phyloP scores from a whole-genome alignment of 2,797 vertebrate species.

The Anisognathus igniventris region DNA sequence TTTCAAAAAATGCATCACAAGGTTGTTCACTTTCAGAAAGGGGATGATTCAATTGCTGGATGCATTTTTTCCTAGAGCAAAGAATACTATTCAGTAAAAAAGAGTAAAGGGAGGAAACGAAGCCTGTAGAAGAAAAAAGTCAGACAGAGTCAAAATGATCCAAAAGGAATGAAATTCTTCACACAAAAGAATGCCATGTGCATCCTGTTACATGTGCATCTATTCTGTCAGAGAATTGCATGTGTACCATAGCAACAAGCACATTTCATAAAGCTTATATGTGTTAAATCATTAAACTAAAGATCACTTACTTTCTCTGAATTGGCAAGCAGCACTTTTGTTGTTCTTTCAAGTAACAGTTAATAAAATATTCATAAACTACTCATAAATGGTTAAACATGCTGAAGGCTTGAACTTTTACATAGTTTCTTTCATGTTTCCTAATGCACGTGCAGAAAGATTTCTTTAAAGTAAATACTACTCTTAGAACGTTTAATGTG shows the following conservation, averaged over 20 bases:
- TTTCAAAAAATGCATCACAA: background rate
- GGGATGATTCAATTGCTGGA: background rate
- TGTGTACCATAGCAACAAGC: background rate
- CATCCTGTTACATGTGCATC: background rate
- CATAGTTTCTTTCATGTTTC: background rate
- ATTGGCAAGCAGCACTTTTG: constrained; percentile 7
- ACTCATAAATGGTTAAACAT: constrained; percentile 61
- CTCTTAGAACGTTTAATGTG: background rate
- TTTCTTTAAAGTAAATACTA: constrained; percentile 11
- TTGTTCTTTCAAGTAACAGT: constrained; percentile 43
- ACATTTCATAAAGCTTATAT: background rate
- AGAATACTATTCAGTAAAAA: background rate
- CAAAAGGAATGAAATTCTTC: background rate
- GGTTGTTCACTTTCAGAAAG: background rate
- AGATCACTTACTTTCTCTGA: constrained; percentile 51
- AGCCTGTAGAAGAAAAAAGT: background rate
- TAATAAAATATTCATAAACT: constrained; percentile 68
- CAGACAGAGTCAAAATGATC: background rate
- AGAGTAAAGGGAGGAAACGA: background rate
- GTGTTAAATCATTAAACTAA: constrained; percentile 44
- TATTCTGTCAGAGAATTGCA: background rate
- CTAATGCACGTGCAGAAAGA: background rate
- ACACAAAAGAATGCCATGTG: background rate
- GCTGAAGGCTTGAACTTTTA: constrained; percentile 24
- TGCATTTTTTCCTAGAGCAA: background rate